These are phyloP conservation scores for Loriculus beryllinus DNA, from an alignment of 2,797 vertebrate genomes.

Conservation along the genomic window DNA sequence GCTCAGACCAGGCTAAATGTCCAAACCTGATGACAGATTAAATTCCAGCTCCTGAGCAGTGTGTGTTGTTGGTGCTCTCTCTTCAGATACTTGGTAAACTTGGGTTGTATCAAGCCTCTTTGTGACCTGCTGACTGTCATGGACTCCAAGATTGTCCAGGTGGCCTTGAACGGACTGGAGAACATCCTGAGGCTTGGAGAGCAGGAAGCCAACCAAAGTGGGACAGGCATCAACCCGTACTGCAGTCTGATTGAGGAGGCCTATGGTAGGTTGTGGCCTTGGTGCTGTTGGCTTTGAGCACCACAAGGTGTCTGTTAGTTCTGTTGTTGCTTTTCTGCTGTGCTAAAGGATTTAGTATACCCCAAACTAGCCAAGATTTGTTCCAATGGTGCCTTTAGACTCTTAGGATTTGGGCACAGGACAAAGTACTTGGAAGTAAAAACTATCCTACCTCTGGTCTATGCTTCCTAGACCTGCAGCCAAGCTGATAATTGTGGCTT, in stretches of 20 bases:
- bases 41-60: background rate
- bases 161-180: constrained; percentile 93
- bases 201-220: constrained; percentile 88
- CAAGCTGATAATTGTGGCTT: background rate
- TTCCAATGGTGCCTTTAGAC: background rate
- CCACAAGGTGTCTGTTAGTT: background rate
- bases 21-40: background rate
- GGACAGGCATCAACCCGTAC: constrained; percentile 91
- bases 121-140: constrained; percentile 97
- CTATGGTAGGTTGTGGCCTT: constrained; percentile 80
- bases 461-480: background rate
- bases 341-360: accelerated
- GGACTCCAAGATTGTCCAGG: constrained; percentile 98
- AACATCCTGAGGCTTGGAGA: constrained; percentile 96
- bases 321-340: background rate
- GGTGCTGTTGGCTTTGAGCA: background rate
- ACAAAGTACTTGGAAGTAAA: background rate
- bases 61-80: background rate
- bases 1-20: background rate
- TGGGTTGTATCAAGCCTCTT: constrained; percentile 95
- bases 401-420: background rate
- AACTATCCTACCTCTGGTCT: accelerated
- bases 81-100: constrained; percentile 90
- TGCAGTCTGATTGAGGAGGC: constrained; percentile 97
- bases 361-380: accelerated